phyloP scores from a whole-genome alignment of 1,140 invertebrate species.

The Platyura marginata region DNA sequence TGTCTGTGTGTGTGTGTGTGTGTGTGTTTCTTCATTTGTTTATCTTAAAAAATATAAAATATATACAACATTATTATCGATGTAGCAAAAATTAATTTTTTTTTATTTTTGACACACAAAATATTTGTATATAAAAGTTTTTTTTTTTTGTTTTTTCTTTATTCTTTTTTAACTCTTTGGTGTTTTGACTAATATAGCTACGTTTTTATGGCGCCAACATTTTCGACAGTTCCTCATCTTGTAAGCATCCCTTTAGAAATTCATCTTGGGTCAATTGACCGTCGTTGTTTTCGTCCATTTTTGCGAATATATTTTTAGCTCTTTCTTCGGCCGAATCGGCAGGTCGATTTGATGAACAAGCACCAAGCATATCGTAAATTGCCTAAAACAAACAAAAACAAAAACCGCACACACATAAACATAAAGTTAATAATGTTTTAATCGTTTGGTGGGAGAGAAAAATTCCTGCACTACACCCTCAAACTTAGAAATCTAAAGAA shows the following conservation, averaged over 20 bases:
- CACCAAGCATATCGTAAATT: constrained; percentile 96
- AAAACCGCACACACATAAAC: no score
- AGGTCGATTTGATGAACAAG: constrained; percentile 81
- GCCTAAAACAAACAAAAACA: no score
- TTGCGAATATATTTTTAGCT: constrained; percentile 96
- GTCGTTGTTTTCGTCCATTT: constrained; percentile 99
- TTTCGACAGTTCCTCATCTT: constrained; percentile 92
- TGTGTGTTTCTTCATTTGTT: no score
- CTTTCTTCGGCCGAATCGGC: constrained; percentile 87
- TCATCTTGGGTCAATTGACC: constrained; percentile 96
- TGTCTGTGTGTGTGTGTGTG: no score
- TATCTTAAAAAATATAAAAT: not conserved
- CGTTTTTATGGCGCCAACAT: constrained; percentile 75
- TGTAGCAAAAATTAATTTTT: not conserved
- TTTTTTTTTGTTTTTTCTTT: not conserved
- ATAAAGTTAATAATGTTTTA: no score
- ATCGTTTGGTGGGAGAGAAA: no score
- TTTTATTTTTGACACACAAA: not conserved
- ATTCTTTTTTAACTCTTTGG: not conserved
- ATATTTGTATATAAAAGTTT: not conserved
- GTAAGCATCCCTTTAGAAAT: constrained; percentile 96
- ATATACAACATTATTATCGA: not conserved
- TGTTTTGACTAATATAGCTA: not conserved
- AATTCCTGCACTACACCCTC: no score
- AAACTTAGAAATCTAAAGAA: no score